Conservation (phyloP, 2,797 vertebrate species). For the Gephyroberyx darwinii region DNA sequence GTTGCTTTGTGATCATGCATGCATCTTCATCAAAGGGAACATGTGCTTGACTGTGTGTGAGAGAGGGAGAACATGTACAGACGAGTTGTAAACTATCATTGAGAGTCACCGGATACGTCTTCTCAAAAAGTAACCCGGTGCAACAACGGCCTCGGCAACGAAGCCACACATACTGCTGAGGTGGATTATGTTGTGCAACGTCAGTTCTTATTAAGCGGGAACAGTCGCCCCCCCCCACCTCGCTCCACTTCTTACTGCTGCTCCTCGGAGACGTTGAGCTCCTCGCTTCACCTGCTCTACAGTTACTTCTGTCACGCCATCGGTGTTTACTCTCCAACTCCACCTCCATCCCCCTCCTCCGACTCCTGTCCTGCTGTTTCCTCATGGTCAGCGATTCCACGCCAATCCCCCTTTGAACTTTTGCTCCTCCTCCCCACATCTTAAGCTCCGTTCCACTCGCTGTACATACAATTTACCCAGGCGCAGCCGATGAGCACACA, state of each 20-base stretch:
- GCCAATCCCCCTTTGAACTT: background rate
- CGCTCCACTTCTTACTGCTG: constrained; percentile 14
- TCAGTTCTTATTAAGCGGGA: constrained; percentile 44
- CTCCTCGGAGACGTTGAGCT: constrained; percentile 24
- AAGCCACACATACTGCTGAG: constrained; percentile 47
- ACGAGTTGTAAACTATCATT: constrained; percentile 17
- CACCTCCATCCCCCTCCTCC: background rate
- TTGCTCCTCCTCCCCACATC: background rate
- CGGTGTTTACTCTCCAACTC: background rate
- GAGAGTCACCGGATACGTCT: constrained; percentile 7
- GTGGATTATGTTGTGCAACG: constrained; percentile 49
- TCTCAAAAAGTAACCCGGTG: constrained; percentile 34
- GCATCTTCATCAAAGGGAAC: background rate
- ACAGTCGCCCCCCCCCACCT: constrained; percentile 10
- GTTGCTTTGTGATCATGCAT: background rate
- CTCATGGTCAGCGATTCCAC: background rate
- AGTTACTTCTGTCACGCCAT: constrained; percentile 26
- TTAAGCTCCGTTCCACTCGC: too few relatives aligned
- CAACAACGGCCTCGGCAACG: constrained; percentile 18
- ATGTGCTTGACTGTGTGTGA: background rate
- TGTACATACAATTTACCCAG: too few relatives aligned
- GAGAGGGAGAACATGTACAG: background rate
- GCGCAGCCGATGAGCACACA: too few relatives aligned
- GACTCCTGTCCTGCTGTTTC: background rate
- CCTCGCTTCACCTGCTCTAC: constrained; percentile 31